Percentiles rank a stretch among this genome's conserved stretches.
Evolutionary conservation across 1,140 invertebrate species (phyloP).

Genomic region (Caerostris darwini): DNA sequence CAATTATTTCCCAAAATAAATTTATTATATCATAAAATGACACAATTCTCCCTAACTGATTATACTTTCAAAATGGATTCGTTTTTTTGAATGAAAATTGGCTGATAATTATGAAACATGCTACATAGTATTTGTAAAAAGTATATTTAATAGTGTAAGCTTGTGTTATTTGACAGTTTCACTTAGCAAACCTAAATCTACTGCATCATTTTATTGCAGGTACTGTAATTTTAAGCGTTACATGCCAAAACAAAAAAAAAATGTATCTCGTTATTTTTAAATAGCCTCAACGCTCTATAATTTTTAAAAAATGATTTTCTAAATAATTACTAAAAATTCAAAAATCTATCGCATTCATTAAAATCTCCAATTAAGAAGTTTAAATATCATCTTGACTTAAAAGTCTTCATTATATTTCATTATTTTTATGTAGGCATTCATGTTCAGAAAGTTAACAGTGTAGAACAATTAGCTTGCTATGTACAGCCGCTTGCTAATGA

Average conservation of each 20-base stretch:
- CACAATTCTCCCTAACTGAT: too few species aligned
- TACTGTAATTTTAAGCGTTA: too few species aligned
- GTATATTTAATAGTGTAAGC: too few species aligned
- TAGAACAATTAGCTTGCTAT: constrained; percentile 64
- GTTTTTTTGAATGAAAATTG: too few species aligned
- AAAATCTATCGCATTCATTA: constrained; percentile 18
- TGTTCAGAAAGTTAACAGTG: constrained; percentile 59
- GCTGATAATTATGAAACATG: too few species aligned
- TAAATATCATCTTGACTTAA: constrained; percentile 40
- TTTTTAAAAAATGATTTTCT: not conserved
- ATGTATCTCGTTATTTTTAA: not conserved
- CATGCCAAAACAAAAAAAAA: not conserved
- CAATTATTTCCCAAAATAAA: too few species aligned
- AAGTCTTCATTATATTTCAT: constrained; percentile 54
- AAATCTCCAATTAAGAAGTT: constrained; percentile 11
- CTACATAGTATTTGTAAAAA: too few species aligned
- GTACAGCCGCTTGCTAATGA: constrained; percentile 50
- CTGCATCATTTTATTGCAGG: too few species aligned
- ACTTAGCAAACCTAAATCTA: too few species aligned
- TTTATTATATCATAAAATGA: too few species aligned
- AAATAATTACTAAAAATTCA: not conserved
- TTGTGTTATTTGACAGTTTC: too few species aligned
- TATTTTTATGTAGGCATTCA: constrained; percentile 37
- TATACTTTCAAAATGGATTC: too few species aligned
- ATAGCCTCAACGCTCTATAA: not conserved